Conservation (phyloP, 1,140 invertebrate genomes). For the Drosophila jambulina region DNA sequence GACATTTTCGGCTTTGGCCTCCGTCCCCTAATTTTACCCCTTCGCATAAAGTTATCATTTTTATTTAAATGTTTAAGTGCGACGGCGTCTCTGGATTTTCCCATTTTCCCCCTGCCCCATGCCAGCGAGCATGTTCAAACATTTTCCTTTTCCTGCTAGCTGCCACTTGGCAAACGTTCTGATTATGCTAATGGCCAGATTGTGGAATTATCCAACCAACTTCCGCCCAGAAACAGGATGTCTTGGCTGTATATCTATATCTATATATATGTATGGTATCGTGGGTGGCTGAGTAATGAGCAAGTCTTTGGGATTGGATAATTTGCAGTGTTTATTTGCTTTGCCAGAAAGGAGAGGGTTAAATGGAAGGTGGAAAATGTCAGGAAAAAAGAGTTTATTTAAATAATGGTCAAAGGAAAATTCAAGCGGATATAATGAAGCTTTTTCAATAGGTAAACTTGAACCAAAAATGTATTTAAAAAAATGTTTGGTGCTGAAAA, state of each 20-base stretch:
- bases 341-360: neutral
- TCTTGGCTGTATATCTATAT: constrained; percentile 19
- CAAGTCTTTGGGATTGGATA: constrained; percentile 16
- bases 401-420: neutral
- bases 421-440: neutral
- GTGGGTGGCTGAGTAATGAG: constrained; percentile 46
- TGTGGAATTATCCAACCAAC: constrained; percentile 49
- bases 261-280: neutral
- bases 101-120: neutral
- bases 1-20: constrained; percentile 67
- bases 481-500: no score
- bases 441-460: neutral
- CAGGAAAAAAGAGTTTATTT: neutral
- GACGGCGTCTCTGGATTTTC: constrained; percentile 8
- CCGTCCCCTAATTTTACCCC: constrained; percentile 60
- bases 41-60: constrained; percentile 83
- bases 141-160: constrained; percentile 43
- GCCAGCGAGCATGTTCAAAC: constrained; percentile 36
- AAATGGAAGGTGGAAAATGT: neutral
- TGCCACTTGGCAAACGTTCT: constrained; percentile 57
- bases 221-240: constrained; percentile 45
- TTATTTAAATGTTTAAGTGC: constrained; percentile 83
- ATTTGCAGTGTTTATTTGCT: neutral
- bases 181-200: constrained; percentile 76
- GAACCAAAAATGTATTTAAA: no score